Evolutionary conservation across 1,140 invertebrate species (phyloP).

Genomic region (Berghia stephanieae): DNA sequence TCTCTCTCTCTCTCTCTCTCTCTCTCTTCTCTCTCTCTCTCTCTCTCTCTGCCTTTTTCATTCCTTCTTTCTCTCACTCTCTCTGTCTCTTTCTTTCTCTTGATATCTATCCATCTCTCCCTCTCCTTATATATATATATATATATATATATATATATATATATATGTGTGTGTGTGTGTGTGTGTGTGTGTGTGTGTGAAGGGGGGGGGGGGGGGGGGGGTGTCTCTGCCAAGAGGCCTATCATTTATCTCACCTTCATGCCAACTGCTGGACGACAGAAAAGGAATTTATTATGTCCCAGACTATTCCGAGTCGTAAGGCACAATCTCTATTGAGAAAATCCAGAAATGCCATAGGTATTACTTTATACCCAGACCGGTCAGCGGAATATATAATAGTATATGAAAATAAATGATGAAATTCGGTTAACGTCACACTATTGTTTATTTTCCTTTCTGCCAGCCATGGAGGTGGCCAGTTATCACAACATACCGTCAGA

Average conservation of each 20-base stretch:
- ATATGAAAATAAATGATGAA: neutral
- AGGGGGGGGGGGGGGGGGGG: constrained; percentile 7
- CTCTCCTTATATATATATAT: too few species aligned
- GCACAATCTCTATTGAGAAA: neutral
- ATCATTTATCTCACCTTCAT: neutral
- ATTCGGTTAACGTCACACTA: too few species aligned
- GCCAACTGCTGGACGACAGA: neutral
- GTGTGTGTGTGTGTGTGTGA: too few species aligned
- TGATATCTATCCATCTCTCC: neutral
- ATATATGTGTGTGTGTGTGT: neutral
- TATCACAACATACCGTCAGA: too few species aligned
- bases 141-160: constrained; percentile 10
- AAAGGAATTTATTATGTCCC: neutral
- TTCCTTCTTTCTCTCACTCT: neutral
- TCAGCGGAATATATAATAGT: neutral
- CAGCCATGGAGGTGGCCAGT: too few species aligned
- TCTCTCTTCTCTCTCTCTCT: neutral
- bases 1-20: too few species aligned
- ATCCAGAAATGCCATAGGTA: neutral
- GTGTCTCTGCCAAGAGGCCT: neutral
- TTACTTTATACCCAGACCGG: neutral
- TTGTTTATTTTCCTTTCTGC: too few species aligned
- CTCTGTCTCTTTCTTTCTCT: neutral
- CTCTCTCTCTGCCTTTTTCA: neutral
- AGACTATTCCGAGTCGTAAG: neutral